A percentile compares a stretch with the other conserved stretches of the same genome.
phyloP scores from a whole-genome alignment of 2,888 invertebrate genomes.

The Synanthedon myopaeformis region DNA sequence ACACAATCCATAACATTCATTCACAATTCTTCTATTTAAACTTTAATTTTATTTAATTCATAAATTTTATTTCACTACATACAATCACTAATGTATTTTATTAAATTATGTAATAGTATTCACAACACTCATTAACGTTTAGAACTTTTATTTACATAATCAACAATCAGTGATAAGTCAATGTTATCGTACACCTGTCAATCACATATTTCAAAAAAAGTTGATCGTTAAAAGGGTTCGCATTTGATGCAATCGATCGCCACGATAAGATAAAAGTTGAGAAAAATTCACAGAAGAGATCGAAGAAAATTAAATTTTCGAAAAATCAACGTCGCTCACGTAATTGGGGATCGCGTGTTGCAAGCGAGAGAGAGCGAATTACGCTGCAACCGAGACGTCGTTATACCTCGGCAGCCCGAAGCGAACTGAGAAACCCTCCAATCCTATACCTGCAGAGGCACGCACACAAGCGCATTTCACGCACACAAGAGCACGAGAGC shows the following conservation, averaged over 20 bases:
- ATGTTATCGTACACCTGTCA: background rate
- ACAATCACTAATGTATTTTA: background rate
- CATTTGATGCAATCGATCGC: background rate
- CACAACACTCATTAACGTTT: background rate
- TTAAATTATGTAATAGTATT: background rate
- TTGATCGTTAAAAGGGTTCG: background rate
- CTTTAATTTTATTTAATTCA: no score
- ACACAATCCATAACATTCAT: background rate
- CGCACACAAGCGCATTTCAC: constrained; percentile 48
- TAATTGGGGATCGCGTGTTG: background rate
- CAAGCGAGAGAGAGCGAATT: constrained; percentile 1
- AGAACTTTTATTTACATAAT: background rate
- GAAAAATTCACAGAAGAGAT: background rate
- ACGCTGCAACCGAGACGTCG: constrained; percentile 13
- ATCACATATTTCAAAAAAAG: background rate
- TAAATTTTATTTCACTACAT: no score
- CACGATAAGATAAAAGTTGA: background rate
- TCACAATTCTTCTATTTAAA: background rate
- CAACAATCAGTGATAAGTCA: background rate
- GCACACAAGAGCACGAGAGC: constrained; percentile 26
- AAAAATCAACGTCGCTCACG: background rate
- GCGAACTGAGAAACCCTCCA: constrained; percentile 48
- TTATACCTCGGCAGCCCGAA: constrained; percentile 34
- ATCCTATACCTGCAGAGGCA: constrained; percentile 59
- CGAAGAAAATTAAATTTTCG: background rate